phyloP scores from a whole-genome alignment of 2,797 vertebrate genomes.

The Xiphorhynchus erythropygius region DNA sequence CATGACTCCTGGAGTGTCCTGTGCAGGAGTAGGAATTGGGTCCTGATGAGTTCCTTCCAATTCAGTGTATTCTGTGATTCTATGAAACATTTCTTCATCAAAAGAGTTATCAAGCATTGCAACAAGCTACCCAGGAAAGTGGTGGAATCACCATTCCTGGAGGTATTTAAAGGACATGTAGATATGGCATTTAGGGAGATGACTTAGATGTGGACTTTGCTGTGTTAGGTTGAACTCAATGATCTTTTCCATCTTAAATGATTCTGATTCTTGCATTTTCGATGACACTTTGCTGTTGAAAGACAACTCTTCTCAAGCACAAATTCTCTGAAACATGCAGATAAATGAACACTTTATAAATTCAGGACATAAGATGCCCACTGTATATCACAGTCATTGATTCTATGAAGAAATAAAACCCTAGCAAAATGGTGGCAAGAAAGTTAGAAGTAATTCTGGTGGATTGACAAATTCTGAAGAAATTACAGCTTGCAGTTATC shows the following conservation, averaged over 20 bases:
- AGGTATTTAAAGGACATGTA: not conserved
- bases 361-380: not conserved
- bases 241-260: not conserved
- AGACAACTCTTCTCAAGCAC: not conserved
- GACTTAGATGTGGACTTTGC: not conserved
- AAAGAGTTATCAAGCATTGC: not conserved
- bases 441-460: not conserved
- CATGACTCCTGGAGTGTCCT: not conserved
- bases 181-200: accelerated
- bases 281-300: not conserved
- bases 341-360: not conserved
- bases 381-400: not conserved
- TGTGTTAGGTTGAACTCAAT: accelerated
- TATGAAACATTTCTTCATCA: not conserved
- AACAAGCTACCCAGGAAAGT: not conserved
- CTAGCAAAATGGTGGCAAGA: not conserved
- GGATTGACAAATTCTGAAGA: not conserved
- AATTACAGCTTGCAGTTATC: not conserved
- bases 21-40: not conserved
- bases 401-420: not conserved
- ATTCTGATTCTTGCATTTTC: not conserved
- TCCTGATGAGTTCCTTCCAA: not conserved
- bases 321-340: not conserved
- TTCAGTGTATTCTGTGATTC: not conserved
- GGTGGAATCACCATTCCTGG: not conserved